Evolutionary conservation across 2,888 invertebrate species (phyloP), one percentile per base, ranked within the genome.

Genomic region (Yponomeuta sedellus): DNA sequence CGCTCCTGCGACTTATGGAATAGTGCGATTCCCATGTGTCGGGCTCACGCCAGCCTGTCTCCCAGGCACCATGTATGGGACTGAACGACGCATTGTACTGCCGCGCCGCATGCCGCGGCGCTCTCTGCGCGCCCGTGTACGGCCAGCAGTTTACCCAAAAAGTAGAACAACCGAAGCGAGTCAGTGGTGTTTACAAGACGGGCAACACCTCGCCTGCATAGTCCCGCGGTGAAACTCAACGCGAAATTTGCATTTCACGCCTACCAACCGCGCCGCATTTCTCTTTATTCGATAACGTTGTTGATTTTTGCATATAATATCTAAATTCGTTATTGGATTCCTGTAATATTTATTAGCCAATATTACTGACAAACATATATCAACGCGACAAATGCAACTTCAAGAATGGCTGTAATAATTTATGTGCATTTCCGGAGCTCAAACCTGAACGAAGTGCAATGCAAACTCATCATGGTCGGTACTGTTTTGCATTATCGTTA

Each of bases 81-180:
- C 77, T 74, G 74, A 83, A 81, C 84, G 85, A 83, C 80, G 81
- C 83, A 88, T 89, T 88, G 87, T 89, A 79, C 80, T 75, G 79
- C 76, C 73, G 80, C 20, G 65, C 25, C 74, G 87, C 82, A 88
- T 86, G 83, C 80, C 78, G 86, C 88, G 88, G 87, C 84, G 74
- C 77, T 85, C 86, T 89, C 82, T 89, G 78, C 81, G 76, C 70
- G 72, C 69, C 90, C 89, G 81, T 86, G 83, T 90, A 89, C 77
- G 91, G 88, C 76, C 75, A 76, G 82, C 80, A 82, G 82, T 85
- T 89, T 85, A 87, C 81, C 90, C 88, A 90, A 91, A 90, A 90
- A 90, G 91, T 88, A 86, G 86, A 86, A 86, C 89, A 84, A 82
- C 86, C 81, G 85, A 83, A 34, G 85, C 83, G 79, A 80, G 83